These are phyloP conservation scores for Campodea augens DNA, from an alignment of 1,140 invertebrate genomes.

Conservation along the genomic window DNA sequence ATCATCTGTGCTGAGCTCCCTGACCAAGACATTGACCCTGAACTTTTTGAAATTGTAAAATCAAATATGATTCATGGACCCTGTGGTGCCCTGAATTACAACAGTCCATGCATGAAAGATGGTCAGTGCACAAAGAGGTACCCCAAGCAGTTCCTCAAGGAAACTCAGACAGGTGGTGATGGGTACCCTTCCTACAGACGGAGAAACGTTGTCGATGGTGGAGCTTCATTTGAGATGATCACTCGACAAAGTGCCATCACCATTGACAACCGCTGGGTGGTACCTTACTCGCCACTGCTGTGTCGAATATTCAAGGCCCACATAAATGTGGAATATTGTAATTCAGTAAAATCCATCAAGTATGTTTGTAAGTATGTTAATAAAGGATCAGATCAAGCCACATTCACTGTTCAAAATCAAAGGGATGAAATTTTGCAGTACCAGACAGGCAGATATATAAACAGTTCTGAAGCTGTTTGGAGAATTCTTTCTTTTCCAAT, in stretches of 20 bases:
- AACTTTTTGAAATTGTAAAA: constrained; percentile 22
- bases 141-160: constrained; percentile 18
- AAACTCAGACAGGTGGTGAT: constrained; percentile 20
- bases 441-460: constrained; percentile 20
- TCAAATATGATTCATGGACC: constrained; percentile 33
- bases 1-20: constrained; percentile 19
- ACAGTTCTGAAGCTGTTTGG: constrained; percentile 23
- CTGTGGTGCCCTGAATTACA: constrained; percentile 26
- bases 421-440: constrained; percentile 22
- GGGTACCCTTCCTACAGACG: constrained; percentile 22
- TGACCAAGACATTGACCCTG: constrained; percentile 20
- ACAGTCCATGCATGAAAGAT: constrained; percentile 28
- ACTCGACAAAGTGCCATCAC: neutral
- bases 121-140: constrained; percentile 26
- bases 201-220: constrained; percentile 11
- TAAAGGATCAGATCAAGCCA: constrained; percentile 19
- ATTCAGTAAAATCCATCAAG: constrained; percentile 24
- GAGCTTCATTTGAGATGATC: constrained; percentile 9
- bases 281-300: constrained; percentile 21
- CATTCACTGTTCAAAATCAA: constrained; percentile 13
- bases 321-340: constrained; percentile 22
- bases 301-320: constrained; percentile 19
- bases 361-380: constrained; percentile 25
- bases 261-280: constrained; percentile 23
- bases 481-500: constrained; percentile 22